phyloP scores from a whole-genome alignment of 2,113 vertebrate species.

The Butorides virescens region DNA sequence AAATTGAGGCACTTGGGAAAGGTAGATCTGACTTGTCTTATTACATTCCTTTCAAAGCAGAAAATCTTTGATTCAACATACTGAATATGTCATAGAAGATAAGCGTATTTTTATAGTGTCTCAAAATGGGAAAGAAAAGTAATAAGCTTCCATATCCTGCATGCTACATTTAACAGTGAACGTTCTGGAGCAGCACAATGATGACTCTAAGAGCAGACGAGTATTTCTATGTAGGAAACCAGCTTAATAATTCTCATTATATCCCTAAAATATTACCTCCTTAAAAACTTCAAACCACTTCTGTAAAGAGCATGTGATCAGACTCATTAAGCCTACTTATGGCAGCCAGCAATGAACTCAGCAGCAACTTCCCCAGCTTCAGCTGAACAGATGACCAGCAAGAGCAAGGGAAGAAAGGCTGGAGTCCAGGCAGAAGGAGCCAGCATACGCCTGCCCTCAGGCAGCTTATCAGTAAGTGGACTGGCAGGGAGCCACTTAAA shows the following conservation, averaged over 20 bases:
- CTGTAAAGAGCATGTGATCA: not conserved
- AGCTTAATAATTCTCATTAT: not conserved
- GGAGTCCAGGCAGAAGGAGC: not conserved
- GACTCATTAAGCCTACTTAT: not conserved
- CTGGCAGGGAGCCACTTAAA: not conserved
- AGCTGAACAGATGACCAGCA: not conserved
- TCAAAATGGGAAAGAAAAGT: not conserved
- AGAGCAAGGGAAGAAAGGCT: not conserved
- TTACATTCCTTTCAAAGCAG: not conserved
- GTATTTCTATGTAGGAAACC: not conserved
- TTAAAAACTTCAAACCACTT: not conserved
- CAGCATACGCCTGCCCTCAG: not conserved
- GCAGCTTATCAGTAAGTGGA: not conserved
- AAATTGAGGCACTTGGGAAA: not conserved
- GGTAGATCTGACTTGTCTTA: not conserved
- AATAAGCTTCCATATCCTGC: not conserved
- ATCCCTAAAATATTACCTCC: not conserved
- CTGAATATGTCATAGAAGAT: not conserved
- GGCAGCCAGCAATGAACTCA: not conserved
- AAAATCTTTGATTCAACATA: not conserved
- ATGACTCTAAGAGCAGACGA: not conserved
- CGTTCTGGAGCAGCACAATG: not conserved
- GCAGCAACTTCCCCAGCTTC: not conserved
- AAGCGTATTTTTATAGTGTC: not conserved
- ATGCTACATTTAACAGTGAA: not conserved